These are phyloP conservation scores for Rhingia rostrata DNA, from an alignment of 2,888 invertebrate species.

Conservation along the genomic window DNA sequence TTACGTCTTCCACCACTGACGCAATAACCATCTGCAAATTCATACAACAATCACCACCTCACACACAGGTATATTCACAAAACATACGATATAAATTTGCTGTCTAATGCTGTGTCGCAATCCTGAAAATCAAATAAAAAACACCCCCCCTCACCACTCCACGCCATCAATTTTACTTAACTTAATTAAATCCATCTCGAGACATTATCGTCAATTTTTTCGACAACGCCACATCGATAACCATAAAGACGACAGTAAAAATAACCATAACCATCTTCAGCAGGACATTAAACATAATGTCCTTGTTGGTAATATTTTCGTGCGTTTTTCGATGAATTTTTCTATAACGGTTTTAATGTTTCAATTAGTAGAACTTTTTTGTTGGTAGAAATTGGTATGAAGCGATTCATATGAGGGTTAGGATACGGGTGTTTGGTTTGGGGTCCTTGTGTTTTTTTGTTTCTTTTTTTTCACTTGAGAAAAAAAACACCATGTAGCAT, in stretches of 20 bases:
- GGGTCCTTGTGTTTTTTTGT: not conserved
- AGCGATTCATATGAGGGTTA: not conserved
- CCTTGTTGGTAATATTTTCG: constrained; percentile 25
- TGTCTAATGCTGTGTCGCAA: not conserved
- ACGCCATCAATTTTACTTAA: constrained; percentile 21
- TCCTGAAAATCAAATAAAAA: constrained; percentile 6
- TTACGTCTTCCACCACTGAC: not conserved
- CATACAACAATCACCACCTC: not conserved
- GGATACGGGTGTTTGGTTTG: not conserved
- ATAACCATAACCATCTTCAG: constrained; percentile 48
- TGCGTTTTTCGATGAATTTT: constrained; percentile 13
- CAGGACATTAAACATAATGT: constrained; percentile 52
- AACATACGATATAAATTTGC: not conserved
- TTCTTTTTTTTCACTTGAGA: constrained; percentile 13
- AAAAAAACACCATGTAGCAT: constrained; percentile 24
- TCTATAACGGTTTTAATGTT: constrained; percentile 42
- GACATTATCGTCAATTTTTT: constrained; percentile 18
- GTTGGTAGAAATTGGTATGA: not conserved
- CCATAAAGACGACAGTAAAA: constrained; percentile 60
- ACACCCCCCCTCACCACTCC: not conserved
- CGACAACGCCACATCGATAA: constrained; percentile 42
- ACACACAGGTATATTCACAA: not conserved
- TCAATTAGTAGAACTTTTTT: constrained; percentile 39
- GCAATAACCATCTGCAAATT: not conserved
- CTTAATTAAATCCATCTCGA: constrained; percentile 38